A percentile compares a stretch with the other conserved stretches of the same genome.
Conservation (phyloP, 2,113 vertebrate genomes). For the Vulpes vulpes region DNA sequence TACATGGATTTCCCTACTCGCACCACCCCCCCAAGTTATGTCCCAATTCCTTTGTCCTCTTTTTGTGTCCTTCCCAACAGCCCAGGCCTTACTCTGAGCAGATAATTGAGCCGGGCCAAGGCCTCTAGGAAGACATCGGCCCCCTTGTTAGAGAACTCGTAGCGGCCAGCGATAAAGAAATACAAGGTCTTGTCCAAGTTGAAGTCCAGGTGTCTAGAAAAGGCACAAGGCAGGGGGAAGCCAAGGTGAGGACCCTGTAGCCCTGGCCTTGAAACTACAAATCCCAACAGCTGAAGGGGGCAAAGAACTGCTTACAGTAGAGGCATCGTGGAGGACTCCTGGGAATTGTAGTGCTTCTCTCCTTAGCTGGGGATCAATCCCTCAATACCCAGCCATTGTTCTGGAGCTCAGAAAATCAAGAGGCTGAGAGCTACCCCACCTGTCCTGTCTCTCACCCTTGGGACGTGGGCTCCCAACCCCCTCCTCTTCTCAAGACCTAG, state of each 20-base stretch:
- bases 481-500: neutral
- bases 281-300: neutral
- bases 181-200: constrained; percentile 96
- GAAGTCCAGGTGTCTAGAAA: constrained; percentile 93
- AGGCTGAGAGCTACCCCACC: neutral
- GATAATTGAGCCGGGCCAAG: constrained; percentile 95
- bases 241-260: neutral
- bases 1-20: neutral
- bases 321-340: neutral
- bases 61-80: rapidly evolving
- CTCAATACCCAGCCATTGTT: neutral
- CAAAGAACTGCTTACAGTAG: neutral
- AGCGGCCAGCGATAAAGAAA: constrained; percentile 96
- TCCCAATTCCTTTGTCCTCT: no score
- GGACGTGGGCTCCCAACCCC: no score
- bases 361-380: neutral
- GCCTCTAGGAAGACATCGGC: constrained; percentile 95
- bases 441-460: neutral
- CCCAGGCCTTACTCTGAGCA: constrained; percentile 90
- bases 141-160: constrained; percentile 96
- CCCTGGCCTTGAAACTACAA: neutral
- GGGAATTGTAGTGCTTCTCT: neutral
- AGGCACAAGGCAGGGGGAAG: neutral
- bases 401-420: neutral
- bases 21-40: neutral